Evolutionary conservation across 2,888 invertebrate species (phyloP), one percentile per base, ranked within the genome.

Genomic region (Axea sp.): DNA sequence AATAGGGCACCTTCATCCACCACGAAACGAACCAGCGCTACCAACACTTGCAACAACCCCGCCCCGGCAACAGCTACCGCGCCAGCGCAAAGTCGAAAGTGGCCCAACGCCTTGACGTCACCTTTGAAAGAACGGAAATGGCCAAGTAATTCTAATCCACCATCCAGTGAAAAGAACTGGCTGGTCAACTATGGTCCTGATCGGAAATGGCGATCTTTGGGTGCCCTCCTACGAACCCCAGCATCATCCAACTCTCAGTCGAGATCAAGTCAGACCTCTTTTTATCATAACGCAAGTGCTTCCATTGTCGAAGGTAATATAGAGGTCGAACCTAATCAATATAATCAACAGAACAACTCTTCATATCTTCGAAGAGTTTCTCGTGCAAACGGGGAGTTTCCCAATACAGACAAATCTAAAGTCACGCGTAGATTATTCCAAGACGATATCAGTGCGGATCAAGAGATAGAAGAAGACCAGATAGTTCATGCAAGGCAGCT

Each of bases 151-250:
- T 76, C 81, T 1, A 77, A 77, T 33, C 77, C 79, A 5, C 77
- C 78, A 4, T 77, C 81, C 11, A 78, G 80, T 67, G 83, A 84
- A 24, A 78, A 82, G 49, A 86, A 86, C 60, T 85, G 85, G 84
- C 79, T 80, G 39, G 79, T 78, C 6, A 81, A 82, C 3, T 80
- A 80, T 6, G 83, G 84, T 15, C 87, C 87, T 45, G 88, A 88
- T 73, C 80, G 88, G 22, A 85, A 87, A 60, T 89, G 89, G 89
- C 81, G 88, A 12, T 88, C 88, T n/a, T 81, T 89, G 6, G 89
- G 88, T 0, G 88, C 88, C 1, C 80, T 88, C n/a, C 79, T 88
- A 14, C 80, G 88, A 12, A 83, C 86, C 6, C 87, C 87, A 1
- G 78, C 76, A 1, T 35, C 65, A 3, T 49, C 65, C 7, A 77